Conservation (phyloP, 2,113 vertebrate species). For the Pelecanus crispus region DNA sequence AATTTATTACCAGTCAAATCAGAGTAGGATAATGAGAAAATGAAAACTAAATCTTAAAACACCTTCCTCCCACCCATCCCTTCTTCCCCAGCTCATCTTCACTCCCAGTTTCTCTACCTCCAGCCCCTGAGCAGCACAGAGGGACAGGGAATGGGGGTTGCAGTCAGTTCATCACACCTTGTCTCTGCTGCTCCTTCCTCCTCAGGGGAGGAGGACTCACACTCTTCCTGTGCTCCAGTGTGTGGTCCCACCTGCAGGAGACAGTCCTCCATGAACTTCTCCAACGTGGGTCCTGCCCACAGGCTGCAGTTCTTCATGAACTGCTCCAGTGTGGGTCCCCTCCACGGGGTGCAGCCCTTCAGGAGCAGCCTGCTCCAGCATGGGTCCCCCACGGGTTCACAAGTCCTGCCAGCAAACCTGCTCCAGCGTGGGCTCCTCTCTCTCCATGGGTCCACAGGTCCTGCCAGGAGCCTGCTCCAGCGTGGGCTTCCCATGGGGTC, state of each 20-base stretch:
- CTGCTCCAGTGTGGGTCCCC: not conserved
- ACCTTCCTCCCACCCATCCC: not conserved
- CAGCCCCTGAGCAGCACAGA: fast-evolving
- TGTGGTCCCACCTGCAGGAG: too few species aligned
- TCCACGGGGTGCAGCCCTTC: not conserved
- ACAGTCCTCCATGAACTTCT: too few species aligned
- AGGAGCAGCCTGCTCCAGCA: not conserved
- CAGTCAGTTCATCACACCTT: not conserved
- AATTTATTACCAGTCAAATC: not conserved
- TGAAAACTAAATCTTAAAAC: not conserved
- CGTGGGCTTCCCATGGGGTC: not conserved
- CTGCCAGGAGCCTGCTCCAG: too few species aligned
- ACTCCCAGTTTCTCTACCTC: not conserved
- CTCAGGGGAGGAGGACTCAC: not conserved
- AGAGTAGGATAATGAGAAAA: not conserved
- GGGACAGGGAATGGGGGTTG: not conserved
- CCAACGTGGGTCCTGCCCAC: too few species aligned
- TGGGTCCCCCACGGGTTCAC: too few species aligned
- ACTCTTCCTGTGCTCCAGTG: not conserved
- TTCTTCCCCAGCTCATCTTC: not conserved
- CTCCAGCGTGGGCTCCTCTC: not conserved
- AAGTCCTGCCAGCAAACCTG: not conserved
- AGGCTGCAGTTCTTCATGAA: too few species aligned
- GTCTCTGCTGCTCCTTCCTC: not conserved
- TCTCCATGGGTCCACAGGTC: too few species aligned